phyloP scores from a whole-genome alignment of 2,888 invertebrate genomes.

The Papilio demoleus region DNA sequence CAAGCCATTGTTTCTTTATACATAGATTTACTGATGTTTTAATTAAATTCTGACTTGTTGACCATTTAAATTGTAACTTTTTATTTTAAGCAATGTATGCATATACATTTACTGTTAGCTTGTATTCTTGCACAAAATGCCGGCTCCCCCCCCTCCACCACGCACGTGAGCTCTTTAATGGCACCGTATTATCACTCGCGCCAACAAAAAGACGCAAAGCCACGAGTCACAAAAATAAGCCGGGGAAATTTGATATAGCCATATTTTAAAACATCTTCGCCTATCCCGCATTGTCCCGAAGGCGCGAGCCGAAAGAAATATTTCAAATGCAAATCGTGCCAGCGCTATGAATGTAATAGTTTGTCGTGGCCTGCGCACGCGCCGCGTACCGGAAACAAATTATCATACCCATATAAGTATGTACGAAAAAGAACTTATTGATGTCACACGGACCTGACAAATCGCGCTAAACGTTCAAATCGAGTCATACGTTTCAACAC shows the following conservation, averaged over 20 bases:
- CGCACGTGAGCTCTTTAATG: constrained; percentile 77
- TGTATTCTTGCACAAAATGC: constrained; percentile 46
- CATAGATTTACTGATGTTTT: constrained; percentile 6
- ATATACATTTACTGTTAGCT: neutral
- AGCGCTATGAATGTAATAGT: constrained; percentile 82
- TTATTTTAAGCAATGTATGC: neutral
- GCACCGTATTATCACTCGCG: constrained; percentile 66
- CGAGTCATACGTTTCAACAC: constrained; percentile 45
- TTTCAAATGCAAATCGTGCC: constrained; percentile 84
- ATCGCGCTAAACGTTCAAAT: constrained; percentile 77
- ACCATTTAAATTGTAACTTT: neutral
- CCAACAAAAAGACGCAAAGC: constrained; percentile 62
- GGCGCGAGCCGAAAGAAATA: constrained; percentile 78
- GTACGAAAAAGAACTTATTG: constrained; percentile 79
- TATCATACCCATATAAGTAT: constrained; percentile 82
- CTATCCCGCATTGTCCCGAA: constrained; percentile 73
- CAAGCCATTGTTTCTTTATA: constrained; percentile 48
- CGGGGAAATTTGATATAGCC: constrained; percentile 80
- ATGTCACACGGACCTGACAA: constrained; percentile 74
- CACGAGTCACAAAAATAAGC: constrained; percentile 81
- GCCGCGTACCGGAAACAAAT: constrained; percentile 82
- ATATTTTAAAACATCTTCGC: constrained; percentile 68
- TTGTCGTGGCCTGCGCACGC: constrained; percentile 81
- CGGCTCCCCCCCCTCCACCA: constrained; percentile 62
- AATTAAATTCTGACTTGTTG: neutral